Evolutionary conservation across 2,113 vertebrate species (phyloP).

Genomic region (Barbus barbus): DNA sequence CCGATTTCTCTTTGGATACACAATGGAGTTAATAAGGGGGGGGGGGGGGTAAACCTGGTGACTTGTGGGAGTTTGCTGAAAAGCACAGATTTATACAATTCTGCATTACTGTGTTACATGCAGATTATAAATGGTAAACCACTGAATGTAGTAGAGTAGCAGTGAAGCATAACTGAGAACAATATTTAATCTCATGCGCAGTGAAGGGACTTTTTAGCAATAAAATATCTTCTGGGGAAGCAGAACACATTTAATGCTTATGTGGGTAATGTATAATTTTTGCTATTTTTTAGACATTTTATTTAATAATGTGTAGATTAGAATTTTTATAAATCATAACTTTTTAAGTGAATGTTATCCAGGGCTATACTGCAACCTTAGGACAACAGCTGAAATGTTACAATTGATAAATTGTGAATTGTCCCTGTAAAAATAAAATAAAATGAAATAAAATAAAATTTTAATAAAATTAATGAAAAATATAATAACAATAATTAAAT

Average conservation of each 20-base stretch:
- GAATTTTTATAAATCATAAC: background rate
- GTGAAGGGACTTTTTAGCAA: background rate
- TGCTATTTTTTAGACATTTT: background rate
- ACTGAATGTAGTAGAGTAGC: background rate
- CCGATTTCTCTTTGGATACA: conserved; percentile 58
- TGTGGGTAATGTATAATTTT: background rate
- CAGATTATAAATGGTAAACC: background rate
- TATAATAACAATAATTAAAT: background rate
- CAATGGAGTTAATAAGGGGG: conserved; percentile 9
- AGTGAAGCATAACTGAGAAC: background rate
- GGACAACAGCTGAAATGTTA: background rate
- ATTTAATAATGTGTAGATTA: background rate
- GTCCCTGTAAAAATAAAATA: background rate
- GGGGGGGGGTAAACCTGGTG: background rate
- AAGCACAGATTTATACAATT: background rate
- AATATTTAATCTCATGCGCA: background rate
- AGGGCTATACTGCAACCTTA: background rate
- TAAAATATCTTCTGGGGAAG: background rate
- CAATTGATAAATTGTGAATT: background rate
- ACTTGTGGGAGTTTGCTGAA: background rate
- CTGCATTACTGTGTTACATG: background rate
- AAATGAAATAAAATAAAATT: background rate
- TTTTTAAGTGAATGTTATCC: too few relatives aligned
- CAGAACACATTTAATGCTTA: background rate
- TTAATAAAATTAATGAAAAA: background rate